Percentiles rank a stretch among this genome's conserved stretches.
phyloP scores from a whole-genome alignment of 2,888 invertebrate species.

The Latrodectus hesperus region DNA sequence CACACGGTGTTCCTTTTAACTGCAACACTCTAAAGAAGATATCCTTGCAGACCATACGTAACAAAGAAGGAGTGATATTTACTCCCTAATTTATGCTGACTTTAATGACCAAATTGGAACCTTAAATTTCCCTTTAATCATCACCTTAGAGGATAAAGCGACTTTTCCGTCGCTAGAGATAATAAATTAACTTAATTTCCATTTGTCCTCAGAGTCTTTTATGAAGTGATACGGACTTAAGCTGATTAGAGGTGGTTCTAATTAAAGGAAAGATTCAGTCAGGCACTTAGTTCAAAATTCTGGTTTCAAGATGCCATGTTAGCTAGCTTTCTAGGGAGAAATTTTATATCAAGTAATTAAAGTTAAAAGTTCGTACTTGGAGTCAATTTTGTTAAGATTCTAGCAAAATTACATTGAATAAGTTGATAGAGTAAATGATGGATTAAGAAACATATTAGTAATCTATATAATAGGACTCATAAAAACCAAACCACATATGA shows the following conservation, averaged over 20 bases:
- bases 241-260: conserved; percentile 42
- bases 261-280: conserved; percentile 30
- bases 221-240: conserved; percentile 25
- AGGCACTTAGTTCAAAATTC: not conserved
- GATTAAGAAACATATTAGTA: not conserved
- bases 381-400: not conserved
- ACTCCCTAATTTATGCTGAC: not conserved
- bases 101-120: conserved; percentile 8
- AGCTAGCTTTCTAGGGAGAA: conserved; percentile 7
- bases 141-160: not conserved
- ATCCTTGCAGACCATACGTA: no score
- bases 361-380: not conserved
- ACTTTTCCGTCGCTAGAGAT: conserved; percentile 8
- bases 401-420: no score
- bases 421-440: not conserved
- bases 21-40: no score
- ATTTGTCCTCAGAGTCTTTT: conserved; percentile 26
- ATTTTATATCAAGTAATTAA: conserved; percentile 17
- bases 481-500: no score
- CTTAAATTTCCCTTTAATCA: conserved; percentile 5
- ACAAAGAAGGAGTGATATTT: not conserved
- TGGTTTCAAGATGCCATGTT: conserved; percentile 19
- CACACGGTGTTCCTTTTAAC: no score
- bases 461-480: no score
- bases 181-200: conserved; percentile 53